A percentile compares a stretch with the other conserved stretches of the same genome.
Conservation (phyloP, 53 echinoderm and acorn worm genomes). For the Mesocentrotus franciscanus region DNA sequence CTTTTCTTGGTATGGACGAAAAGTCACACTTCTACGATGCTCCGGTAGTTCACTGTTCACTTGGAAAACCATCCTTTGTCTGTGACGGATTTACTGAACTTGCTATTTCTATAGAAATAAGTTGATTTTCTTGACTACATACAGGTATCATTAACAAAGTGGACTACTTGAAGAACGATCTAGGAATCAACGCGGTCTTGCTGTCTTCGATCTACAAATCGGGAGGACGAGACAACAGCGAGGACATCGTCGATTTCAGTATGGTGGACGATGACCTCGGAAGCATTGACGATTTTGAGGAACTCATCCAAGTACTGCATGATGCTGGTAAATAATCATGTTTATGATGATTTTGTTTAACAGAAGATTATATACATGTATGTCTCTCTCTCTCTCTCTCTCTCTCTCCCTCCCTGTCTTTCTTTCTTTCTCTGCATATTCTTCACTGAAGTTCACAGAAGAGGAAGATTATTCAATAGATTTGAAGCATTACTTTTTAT, state of each 20-base stretch:
- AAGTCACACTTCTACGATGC: too few relatives aligned
- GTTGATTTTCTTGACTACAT: background rate
- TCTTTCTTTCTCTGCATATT: too few relatives aligned
- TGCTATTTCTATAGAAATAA: too few relatives aligned
- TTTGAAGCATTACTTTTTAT: too few relatives aligned
- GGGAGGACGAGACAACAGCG: conserved; percentile 78
- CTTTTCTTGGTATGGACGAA: too few relatives aligned
- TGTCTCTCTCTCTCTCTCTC: background rate
- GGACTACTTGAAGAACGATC: conserved; percentile 73
- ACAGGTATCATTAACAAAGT: conserved; percentile 73
- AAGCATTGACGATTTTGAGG: conserved; percentile 75
- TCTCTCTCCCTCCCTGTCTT: background rate
- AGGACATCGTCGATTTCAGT: conserved; percentile 84
- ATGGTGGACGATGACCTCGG: conserved; percentile 80
- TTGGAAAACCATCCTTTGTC: too few relatives aligned
- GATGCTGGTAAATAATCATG: conserved; percentile 65
- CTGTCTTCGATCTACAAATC: conserved; percentile 88
- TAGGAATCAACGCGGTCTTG: conserved; percentile 82
- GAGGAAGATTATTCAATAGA: too few relatives aligned
- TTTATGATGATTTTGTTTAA: background rate
- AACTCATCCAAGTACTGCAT: conserved; percentile 69
- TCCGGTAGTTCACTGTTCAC: too few relatives aligned
- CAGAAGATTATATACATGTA: too few relatives aligned
- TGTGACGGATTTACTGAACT: too few relatives aligned
- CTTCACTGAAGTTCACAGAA: too few relatives aligned